A percentile compares a stretch with the other conserved stretches of the same genome.
Conservation (phyloP, 30 jellyfish, hydroid and myxozoan genomes). For the Aurelia sp. region DNA sequence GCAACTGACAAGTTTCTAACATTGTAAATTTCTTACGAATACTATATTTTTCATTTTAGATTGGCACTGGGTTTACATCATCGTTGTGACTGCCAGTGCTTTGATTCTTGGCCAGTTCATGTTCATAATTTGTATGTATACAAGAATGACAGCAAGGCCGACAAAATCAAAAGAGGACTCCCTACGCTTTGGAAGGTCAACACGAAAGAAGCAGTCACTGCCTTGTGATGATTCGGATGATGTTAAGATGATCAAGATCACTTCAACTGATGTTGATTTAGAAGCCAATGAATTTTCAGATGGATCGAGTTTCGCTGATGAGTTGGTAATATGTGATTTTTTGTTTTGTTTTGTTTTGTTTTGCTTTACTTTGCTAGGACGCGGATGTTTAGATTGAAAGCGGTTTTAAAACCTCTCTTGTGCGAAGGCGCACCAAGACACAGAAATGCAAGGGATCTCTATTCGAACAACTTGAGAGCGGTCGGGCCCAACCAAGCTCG, state of each 20-base stretch:
- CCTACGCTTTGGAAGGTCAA: conserved; percentile 9
- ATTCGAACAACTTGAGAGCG: too few relatives aligned
- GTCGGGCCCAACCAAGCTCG: too few relatives aligned
- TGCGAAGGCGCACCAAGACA: too few relatives aligned
- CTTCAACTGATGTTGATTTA: conserved; percentile 17
- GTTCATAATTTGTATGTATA: conserved; percentile 33
- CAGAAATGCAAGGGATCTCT: too few relatives aligned
- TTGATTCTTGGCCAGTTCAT: conserved; percentile 32
- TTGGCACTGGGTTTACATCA: conserved; percentile 67
- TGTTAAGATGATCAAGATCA: conserved; percentile 54
- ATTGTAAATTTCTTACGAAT: too few relatives aligned
- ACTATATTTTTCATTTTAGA: conserved; percentile 12
- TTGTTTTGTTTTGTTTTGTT: too few relatives aligned
- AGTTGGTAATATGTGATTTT: conserved; percentile 13
- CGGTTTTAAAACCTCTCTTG: too few relatives aligned
- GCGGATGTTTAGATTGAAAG: too few relatives aligned
- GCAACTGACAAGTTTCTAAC: too few relatives aligned
- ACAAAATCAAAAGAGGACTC: neutral
- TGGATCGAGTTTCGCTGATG: conserved; percentile 23
- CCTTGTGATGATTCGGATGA: conserved; percentile 34
- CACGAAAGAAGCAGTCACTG: neutral
- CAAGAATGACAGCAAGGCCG: neutral
- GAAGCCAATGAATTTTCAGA: conserved; percentile 28
- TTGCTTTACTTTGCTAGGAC: too few relatives aligned
- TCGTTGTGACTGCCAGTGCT: conserved; percentile 7